These are phyloP conservation scores for Pemphredon lugubris DNA, from an alignment of 2,888 invertebrate species.

Conservation along the genomic window DNA sequence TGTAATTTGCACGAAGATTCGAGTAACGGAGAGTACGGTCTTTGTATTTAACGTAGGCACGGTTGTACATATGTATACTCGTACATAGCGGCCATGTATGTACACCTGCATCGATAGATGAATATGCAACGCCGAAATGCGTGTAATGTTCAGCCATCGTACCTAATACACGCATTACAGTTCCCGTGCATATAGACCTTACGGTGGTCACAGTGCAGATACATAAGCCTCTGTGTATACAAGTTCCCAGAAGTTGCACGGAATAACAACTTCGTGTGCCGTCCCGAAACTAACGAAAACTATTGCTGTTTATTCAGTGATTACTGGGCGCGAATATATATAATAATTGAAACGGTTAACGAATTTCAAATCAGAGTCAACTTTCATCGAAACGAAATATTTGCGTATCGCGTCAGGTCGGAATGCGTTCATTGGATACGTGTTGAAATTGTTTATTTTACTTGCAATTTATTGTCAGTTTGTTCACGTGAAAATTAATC, in stretches of 20 bases:
- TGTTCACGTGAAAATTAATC: no score
- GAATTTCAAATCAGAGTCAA: no score
- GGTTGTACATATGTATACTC: not conserved
- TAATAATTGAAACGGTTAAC: no score
- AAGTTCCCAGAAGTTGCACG: constrained; percentile 8
- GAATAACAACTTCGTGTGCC: constrained; percentile 3
- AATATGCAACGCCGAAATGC: constrained; percentile 52
- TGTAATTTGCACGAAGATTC: not conserved
- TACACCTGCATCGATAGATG: constrained; percentile 38
- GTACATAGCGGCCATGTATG: constrained; percentile 14
- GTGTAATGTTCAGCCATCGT: constrained; percentile 55
- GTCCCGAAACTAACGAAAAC: not conserved
- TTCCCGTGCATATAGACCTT: constrained; percentile 39
- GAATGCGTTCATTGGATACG: no score
- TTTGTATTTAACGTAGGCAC: constrained; percentile 22
- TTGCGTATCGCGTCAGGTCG: no score
- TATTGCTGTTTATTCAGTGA: constrained; percentile 8
- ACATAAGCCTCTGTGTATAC: constrained; percentile 25
- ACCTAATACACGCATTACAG: constrained; percentile 50
- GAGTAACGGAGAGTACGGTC: constrained; percentile 15
- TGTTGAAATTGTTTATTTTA: no score
- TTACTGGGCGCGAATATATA: not conserved
- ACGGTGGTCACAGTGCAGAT: constrained; percentile 28
- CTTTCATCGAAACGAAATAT: no score
- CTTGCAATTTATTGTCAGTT: no score